A percentile compares a stretch with the other conserved stretches of the same genome.
Conservation (phyloP, 2,797 vertebrate genomes). For the Xenops minutus region DNA sequence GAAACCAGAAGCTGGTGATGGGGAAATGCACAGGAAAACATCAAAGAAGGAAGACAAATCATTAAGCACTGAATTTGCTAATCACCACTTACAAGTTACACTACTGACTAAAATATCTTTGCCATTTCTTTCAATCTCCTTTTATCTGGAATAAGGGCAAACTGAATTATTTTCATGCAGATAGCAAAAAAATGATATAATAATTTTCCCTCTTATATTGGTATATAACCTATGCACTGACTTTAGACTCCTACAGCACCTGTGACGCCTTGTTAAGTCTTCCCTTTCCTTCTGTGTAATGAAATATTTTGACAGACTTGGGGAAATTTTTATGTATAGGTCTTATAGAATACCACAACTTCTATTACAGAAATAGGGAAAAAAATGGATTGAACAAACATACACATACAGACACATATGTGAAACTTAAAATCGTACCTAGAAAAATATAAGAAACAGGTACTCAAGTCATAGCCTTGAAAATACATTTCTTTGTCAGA, state of each 20-base stretch:
- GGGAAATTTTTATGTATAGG: neutral
- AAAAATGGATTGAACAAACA: neutral
- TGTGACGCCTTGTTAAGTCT: neutral
- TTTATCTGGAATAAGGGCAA: conserved; percentile 7
- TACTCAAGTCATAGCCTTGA: neutral
- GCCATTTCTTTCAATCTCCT: neutral
- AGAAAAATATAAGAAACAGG: neutral
- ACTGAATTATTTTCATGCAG: neutral
- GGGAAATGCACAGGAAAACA: conserved; percentile 1
- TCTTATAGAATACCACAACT: neutral
- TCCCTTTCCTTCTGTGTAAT: neutral
- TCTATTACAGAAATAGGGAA: neutral
- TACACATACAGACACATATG: neutral
- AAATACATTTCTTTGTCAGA: neutral
- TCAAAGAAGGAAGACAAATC: conserved; percentile 41
- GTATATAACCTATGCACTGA: neutral
- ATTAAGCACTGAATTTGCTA: conserved; percentile 34
- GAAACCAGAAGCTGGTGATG: neutral
- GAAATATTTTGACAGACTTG: neutral
- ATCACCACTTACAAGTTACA: conserved; percentile 17
- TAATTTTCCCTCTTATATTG: neutral
- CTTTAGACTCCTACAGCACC: neutral
- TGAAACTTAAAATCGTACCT: neutral
- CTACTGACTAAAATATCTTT: neutral
- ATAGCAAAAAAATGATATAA: neutral